Evolutionary conservation across 2,797 vertebrate genomes (phyloP), one percentile per base, ranked within the genome.

Genomic region (Hoplostethus atlanticus): DNA sequence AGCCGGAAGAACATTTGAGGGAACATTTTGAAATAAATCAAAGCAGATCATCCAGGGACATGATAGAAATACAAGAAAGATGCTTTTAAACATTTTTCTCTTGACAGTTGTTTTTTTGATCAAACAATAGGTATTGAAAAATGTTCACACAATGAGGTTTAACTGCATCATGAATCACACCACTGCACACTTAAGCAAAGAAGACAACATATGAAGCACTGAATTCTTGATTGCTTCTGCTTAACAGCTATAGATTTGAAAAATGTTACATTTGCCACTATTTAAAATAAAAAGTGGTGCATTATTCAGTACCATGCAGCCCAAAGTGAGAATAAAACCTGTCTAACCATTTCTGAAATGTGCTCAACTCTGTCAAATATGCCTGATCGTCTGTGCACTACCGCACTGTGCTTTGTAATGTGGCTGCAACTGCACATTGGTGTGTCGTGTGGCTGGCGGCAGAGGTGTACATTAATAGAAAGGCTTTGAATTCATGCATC

Each of bases 21-120:
- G 46, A 71, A 55, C 44, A 67, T 80, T 84, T 78, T 40, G 15
- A 74, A 76, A 54, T 61, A 16, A 31, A 50, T 84, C 47, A 87
- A 83, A 80, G 56, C 44, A 7, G 38, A 51, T 63, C 57, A 71
- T 40, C 30, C 8, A 3, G 48, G 56, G 68, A 73, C 62, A 55
- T 17, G 30, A n/a, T 50, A 54, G 25, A 76, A 31, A n/a, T 34
- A 40, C 28, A 44, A 53, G 46, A 63, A 75, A 68, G 15, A 62
- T 63, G 48, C 73, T 83, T 42, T 52, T n/a, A 76, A 70, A 65
- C 42, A 11, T 42, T 44, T 36, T 17, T 17, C 38, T 58, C 11
- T n/a, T 40, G 51, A 53, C 28, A 12, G 10, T 52, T 4, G 9
- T 52, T 52, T n/a, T 52, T n/a, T 28, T 25, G 25, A 80, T 81